Evolutionary conservation across 2,113 vertebrate species (phyloP), one percentile per base, ranked within the genome.

Genomic region (Columba janthina): DNA sequence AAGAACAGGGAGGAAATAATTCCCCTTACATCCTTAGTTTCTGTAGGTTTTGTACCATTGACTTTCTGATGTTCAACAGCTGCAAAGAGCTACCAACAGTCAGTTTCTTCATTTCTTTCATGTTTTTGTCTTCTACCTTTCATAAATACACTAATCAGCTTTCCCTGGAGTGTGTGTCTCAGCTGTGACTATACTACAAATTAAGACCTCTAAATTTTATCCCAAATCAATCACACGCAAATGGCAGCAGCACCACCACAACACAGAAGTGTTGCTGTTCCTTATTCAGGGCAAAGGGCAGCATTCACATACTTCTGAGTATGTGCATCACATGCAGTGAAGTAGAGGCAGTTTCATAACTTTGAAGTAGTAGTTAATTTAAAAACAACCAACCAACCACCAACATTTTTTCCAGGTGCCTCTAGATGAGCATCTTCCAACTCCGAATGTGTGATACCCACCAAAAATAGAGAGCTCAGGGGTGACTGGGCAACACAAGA

Each of bases 171-270:
- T 11, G 34, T 1, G 1, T 20, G 8, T 29, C 36, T 36, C 38
- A 50, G 21, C 11, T 0, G 0, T 15, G 20, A 78, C 14, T 4
- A 73, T 61, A 46, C 11, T 61, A 14, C 9, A 53, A 70, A 29
- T n/a, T 3, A 62, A 3, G 11, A 34, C 6, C 36, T 71, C 11
- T 20, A 31, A 12, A 22, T 57, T 73, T 51, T 46, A 34, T 13
- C 46, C 42, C 18, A 77, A 42, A 46, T 24, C 16, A 38, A 50
- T 34, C 14, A 11, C 26, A 71, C 22, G 9, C 19, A 6, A 69
- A 34, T 4, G 12, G 15, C 1, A 1, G 15, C 1, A 1, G 15
- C 1, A 0, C 12, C n/a, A 31, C 5, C 12, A 24, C 16, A 51
- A 2, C 38, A 56, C 9, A 34, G 54, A 29, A 66, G 2, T 15